These are phyloP conservation scores for Euphonia xanthogaster DNA, from an alignment of 2,797 vertebrate genomes.

Conservation along the genomic window DNA sequence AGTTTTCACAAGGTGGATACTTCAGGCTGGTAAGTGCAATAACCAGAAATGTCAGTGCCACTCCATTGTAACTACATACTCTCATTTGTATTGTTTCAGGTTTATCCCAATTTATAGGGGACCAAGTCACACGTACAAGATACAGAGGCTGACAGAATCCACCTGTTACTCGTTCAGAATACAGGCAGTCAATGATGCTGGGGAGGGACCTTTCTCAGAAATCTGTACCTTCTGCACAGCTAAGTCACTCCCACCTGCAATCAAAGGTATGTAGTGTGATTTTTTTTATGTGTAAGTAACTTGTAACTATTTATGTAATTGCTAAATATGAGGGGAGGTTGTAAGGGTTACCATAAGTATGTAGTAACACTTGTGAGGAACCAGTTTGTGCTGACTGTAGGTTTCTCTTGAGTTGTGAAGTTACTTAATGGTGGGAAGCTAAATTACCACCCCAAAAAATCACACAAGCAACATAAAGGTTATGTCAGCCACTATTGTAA, in stretches of 20 bases:
- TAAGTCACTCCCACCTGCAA: slow-evolving; percentile 91
- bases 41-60: background rate
- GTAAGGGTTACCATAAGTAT: background rate
- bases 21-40: background rate
- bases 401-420: background rate
- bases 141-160: slow-evolving; percentile 91
- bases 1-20: background rate
- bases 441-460: background rate
- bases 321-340: background rate
- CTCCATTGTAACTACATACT: background rate
- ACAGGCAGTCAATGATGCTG: slow-evolving; percentile 90
- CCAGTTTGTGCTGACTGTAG: background rate
- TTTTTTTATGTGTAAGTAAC: accelerated
- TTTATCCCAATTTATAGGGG: slow-evolving; percentile 94
- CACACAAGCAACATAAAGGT: background rate
- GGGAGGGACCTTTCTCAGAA: slow-evolving; percentile 93
- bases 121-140: slow-evolving; percentile 96
- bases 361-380: background rate
- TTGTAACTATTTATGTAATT: background rate
- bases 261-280: slow-evolving; percentile 85
- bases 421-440: background rate
- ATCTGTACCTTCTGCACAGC: slow-evolving; percentile 91
- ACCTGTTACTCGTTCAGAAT: slow-evolving; percentile 94
- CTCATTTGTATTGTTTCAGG: slow-evolving; percentile 69
- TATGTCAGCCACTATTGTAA: background rate